Evolutionary conservation across 2,888 invertebrate species (phyloP).

Genomic region (Melieria crassipennis): DNA sequence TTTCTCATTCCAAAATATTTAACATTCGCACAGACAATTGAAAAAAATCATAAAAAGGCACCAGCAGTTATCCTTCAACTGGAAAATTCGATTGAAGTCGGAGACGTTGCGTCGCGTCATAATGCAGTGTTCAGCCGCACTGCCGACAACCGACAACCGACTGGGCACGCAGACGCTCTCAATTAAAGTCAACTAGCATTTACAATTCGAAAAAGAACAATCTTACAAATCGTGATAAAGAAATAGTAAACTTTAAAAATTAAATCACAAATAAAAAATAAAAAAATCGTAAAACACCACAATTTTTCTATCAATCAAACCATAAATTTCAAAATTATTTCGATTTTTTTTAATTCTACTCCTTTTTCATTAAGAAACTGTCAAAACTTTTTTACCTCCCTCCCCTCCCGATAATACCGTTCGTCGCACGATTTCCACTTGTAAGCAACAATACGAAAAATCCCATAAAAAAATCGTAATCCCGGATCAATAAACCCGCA

Average conservation of each 20-base stretch:
- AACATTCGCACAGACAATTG: no score
- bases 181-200: no score
- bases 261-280: constrained; percentile 28
- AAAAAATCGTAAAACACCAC: constrained; percentile 35
- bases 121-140: no score
- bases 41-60: no score
- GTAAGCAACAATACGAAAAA: constrained; percentile 27
- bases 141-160: no score
- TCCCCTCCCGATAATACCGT: constrained; percentile 23
- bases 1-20: no score
- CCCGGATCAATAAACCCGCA: constrained; percentile 7
- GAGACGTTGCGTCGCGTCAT: no score
- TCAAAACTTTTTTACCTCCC: constrained; percentile 32
- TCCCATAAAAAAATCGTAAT: constrained; percentile 25
- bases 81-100: no score
- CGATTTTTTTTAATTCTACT: constrained; percentile 35
- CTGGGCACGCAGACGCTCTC: no score
- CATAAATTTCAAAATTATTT: constrained; percentile 44
- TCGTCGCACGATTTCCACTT: constrained; percentile 22
- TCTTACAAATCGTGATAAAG: background rate
- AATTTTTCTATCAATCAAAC: constrained; percentile 38
- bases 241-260: constrained; percentile 32
- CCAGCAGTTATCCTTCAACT: no score
- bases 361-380: constrained; percentile 37
- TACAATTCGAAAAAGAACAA: no score